These are phyloP conservation scores for Watsonalla binaria DNA, from an alignment of 2,888 invertebrate genomes.

Conservation along the genomic window DNA sequence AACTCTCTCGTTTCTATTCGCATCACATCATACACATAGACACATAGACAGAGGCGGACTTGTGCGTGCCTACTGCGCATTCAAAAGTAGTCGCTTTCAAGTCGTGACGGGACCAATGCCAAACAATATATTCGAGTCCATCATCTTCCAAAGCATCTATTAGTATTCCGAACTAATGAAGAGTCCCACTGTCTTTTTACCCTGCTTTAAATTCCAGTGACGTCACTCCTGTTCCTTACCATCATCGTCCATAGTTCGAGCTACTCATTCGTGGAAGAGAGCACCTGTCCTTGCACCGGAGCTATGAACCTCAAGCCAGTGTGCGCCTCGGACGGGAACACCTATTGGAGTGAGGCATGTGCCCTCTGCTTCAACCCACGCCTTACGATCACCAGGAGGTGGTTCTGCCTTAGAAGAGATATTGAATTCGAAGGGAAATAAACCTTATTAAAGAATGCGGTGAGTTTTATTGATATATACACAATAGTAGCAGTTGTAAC, in stretches of 20 bases:
- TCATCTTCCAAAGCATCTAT: too few species aligned
- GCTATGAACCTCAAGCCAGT: constrained; percentile 10
- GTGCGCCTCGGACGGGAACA: constrained; percentile 29
- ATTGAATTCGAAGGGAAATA: constrained; percentile 18
- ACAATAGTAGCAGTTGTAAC: background rate
- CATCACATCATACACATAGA: too few species aligned
- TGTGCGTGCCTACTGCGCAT: too few species aligned
- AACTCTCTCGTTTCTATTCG: too few species aligned
- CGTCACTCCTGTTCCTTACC: background rate
- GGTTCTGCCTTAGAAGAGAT: constrained; percentile 19
- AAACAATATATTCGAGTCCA: too few species aligned
- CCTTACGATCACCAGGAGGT: constrained; percentile 13
- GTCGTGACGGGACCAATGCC: too few species aligned
- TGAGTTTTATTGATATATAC: background rate
- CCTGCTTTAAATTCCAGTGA: constrained; percentile 1
- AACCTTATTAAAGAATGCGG: background rate
- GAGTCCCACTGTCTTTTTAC: too few species aligned
- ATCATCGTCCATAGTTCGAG: background rate
- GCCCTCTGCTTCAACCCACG: constrained; percentile 26
- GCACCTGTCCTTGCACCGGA: constrained; percentile 17
- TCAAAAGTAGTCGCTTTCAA: too few species aligned
- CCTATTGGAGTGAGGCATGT: constrained; percentile 32
- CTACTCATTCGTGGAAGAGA: constrained; percentile 11
- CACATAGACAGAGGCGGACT: too few species aligned
- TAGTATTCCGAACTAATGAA: too few species aligned